Evolutionary conservation across 2,888 invertebrate genomes (phyloP), one percentile per base, ranked within the genome.

Genomic region (Oxytorus armatus): DNA sequence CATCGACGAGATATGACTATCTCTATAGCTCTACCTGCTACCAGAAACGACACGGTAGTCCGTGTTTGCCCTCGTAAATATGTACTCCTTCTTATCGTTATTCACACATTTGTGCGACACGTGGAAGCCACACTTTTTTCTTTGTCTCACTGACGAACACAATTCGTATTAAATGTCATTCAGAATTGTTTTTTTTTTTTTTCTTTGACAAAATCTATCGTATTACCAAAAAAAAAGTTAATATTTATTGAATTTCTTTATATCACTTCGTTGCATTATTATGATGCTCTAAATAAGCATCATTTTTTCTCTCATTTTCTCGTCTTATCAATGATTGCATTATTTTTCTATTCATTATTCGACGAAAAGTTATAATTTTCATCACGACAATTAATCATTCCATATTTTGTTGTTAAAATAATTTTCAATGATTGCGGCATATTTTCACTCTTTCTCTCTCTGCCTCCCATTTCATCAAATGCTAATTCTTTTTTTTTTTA

Each of bases 21-120:
- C 44, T 53, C 33, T 21, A 18, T 74, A 55, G 55, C 39, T 44
- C 23, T 73, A 77, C 77, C 81, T 77, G 81, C 65, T 44, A 59
- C 69, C 51, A 53, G 69, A 68, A 29, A 42, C n/a, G 11, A 49
- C 36, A 18, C 77, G 16, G 73, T 74, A 63, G 80, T 63, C 72
- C 42, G 4, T 65, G 81, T 69, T 81, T 77, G 57, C 65, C 53
- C 51, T 70, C 53, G 74, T 77, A 77, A 80, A 81, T 65, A 73
- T 61, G 61, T 73, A 53, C 72, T 51, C 53, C 47, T 63, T 21
- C 57, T 81, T 80, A 77, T 77, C 77, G 61, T 69, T 55, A 55
- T 77, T 69, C 44, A 36, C 61, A 69, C 77, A 57, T 70, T 55
- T 29, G 61, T 44, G 8, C 47, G 57, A 14, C 61, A 39, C 36